Percentiles rank a stretch among this genome's conserved stretches.
phyloP scores from a whole-genome alignment of 1,140 invertebrate genomes.

The Drosophila setifemur region DNA sequence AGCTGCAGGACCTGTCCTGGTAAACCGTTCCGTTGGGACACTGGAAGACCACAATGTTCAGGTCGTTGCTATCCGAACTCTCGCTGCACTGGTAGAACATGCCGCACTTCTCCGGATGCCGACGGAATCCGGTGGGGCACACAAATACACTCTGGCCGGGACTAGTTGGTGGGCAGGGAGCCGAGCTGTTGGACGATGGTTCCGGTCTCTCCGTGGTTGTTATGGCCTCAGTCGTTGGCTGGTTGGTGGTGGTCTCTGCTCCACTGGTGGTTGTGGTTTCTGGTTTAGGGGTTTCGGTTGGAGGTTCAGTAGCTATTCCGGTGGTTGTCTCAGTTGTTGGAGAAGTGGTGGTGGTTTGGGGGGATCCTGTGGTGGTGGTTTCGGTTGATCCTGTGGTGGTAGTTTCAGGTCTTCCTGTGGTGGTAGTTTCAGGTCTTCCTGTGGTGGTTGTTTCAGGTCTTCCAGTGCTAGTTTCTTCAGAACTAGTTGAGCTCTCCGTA shows the following conservation, averaged over 20 bases:
- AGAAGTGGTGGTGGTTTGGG: background rate
- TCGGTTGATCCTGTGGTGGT: conserved; percentile 13
- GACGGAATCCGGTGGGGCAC: conserved; percentile 91
- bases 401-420: conserved; percentile 35
- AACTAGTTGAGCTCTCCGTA: background rate
- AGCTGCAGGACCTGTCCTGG: conserved; percentile 88
- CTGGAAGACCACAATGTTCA: conserved; percentile 88
- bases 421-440: conserved; percentile 59
- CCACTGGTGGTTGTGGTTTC: conserved; percentile 70
- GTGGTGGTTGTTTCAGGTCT: conserved; percentile 25
- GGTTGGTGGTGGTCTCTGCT: conserved; percentile 42
- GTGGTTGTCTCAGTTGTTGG: conserved; percentile 26
- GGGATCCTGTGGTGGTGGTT: conserved; percentile 45
- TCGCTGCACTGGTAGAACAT: conserved; percentile 92
- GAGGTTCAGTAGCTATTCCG: conserved; percentile 8
- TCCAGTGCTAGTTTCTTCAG: conserved; percentile 7
- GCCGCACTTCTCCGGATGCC: conserved; percentile 92
- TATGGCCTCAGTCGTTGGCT: conserved; percentile 18
- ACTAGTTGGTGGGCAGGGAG: conserved; percentile 83
- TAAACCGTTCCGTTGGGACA: conserved; percentile 90
- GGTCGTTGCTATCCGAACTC: conserved; percentile 85
- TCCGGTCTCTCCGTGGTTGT: conserved; percentile 29
- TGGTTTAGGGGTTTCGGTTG: background rate
- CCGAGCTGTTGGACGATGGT: conserved; percentile 49
- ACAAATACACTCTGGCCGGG: conserved; percentile 88